Percentiles rank a stretch among this genome's conserved stretches.
These are phyloP conservation scores for Zaprionus taronus DNA, from an alignment of 1,140 invertebrate genomes.

Conservation along the genomic window DNA sequence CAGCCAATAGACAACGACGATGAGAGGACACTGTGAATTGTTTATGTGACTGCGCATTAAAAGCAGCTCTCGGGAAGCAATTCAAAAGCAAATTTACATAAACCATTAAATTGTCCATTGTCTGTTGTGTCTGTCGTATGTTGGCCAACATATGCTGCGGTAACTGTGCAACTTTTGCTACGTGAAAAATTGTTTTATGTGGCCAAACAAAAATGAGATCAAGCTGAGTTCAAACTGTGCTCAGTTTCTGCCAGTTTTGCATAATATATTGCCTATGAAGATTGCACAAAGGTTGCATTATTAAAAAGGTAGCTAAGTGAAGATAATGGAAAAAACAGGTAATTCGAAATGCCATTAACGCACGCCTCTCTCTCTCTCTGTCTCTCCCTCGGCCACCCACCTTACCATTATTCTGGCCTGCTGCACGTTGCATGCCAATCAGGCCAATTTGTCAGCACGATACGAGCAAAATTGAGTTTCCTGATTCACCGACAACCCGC, in stretches of 20 bases:
- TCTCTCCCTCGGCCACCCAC: neutral
- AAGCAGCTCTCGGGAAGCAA: constrained; percentile 59
- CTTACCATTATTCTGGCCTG: neutral
- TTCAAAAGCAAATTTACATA: constrained; percentile 72
- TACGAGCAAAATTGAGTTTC: constrained; percentile 57
- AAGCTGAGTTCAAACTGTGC: neutral
- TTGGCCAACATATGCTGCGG: constrained; percentile 32
- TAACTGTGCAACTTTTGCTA: no score
- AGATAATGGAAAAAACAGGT: constrained; percentile 25
- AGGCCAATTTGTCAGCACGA: constrained; percentile 56
- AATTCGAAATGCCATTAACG: constrained; percentile 26
- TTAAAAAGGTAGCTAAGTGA: constrained; percentile 36
- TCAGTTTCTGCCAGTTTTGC: neutral
- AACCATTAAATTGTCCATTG: constrained; percentile 67
- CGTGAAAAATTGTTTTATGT: constrained; percentile 3
- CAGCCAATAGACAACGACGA: constrained; percentile 42
- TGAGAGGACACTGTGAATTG: constrained; percentile 46
- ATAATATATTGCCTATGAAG: neutral
- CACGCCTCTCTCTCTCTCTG: neutral
- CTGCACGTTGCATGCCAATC: constrained; percentile 65
- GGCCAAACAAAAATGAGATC: neutral
- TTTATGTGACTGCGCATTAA: constrained; percentile 74
- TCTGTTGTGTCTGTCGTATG: neutral
- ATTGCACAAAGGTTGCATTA: constrained; percentile 21
- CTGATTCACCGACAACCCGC: neutral